Percentiles rank a stretch among this genome's conserved stretches.
These are phyloP conservation scores for Drosophila silvestris DNA, from an alignment of 2,888 invertebrate species.

Conservation along the genomic window DNA sequence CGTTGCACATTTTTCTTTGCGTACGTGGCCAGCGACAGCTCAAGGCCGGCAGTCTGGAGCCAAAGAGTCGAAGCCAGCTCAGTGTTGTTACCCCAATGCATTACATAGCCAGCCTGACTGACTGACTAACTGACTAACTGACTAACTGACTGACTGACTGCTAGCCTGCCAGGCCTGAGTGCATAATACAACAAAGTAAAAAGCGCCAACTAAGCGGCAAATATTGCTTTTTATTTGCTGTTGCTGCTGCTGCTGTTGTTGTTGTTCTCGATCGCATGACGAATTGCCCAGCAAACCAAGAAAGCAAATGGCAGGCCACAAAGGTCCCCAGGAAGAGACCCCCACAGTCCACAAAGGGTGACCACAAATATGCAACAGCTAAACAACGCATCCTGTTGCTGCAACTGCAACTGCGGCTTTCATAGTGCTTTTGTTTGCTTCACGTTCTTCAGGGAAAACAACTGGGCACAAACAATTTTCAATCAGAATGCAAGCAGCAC, in stretches of 20 bases:
- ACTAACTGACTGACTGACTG: neutral
- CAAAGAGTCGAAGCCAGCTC: conserved; percentile 23
- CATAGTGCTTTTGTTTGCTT: conserved; percentile 41
- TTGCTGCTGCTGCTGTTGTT: conserved; percentile 22
- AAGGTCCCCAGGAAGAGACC: conserved; percentile 39
- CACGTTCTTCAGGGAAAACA: conserved; percentile 75
- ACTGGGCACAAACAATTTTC: conserved; percentile 68
- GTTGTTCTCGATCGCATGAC: conserved; percentile 68
- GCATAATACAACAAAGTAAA: conserved; percentile 67
- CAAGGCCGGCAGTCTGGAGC: conserved; percentile 71
- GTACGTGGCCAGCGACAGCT: conserved; percentile 77
- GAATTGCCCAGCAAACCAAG: conserved; percentile 52
- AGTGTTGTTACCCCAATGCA: conserved; percentile 34
- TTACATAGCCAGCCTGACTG: conserved; percentile 24
- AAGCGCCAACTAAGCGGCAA: conserved; percentile 78
- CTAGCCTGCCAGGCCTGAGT: conserved; percentile 29
- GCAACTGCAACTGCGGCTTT: conserved; percentile 21
- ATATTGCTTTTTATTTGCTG: conserved; percentile 66
- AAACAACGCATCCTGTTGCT: conserved; percentile 43
- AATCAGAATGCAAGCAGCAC: conserved; percentile 62
- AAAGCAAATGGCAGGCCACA: conserved; percentile 52
- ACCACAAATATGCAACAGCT: conserved; percentile 72
- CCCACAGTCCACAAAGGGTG: conserved; percentile 36
- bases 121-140: conserved; percentile 5
- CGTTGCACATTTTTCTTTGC: conserved; percentile 67